These are phyloP conservation scores for Pipistrellus pipistrellus DNA, from an alignment of 2,797 vertebrate genomes.

Conservation along the genomic window DNA sequence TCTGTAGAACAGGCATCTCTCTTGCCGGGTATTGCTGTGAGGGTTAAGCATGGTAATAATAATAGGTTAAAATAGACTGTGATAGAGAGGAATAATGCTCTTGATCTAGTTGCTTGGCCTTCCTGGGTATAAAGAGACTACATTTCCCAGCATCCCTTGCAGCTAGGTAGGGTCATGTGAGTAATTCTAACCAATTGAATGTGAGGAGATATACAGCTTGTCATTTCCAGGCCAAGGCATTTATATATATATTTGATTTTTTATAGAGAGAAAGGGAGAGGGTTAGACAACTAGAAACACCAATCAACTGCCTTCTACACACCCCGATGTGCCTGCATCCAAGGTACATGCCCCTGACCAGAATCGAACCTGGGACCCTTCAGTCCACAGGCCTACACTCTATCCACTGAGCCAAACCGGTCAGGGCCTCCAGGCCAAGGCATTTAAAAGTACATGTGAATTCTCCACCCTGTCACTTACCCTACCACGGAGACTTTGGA, in stretches of 20 bases:
- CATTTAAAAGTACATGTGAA: background rate
- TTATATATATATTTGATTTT: too few relatives aligned
- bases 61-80: background rate
- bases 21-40: background rate
- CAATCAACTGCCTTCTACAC: too few relatives aligned
- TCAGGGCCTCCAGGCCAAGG: background rate
- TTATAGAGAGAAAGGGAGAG: too few relatives aligned
- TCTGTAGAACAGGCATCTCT: background rate
- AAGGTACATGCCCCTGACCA: rapidly evolving
- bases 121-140: background rate
- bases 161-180: background rate
- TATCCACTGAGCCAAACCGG: too few relatives aligned
- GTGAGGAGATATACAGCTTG: rapidly evolving
- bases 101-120: background rate
- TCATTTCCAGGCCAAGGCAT: background rate
- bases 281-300: too few relatives aligned
- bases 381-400: too few relatives aligned
- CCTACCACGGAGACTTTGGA: background rate
- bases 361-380: too few relatives aligned
- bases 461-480: background rate
- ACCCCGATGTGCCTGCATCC: too few relatives aligned
- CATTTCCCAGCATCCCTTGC: background rate
- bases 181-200: background rate
- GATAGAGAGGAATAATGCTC: background rate
- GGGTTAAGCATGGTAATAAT: background rate